A percentile compares a stretch with the other conserved stretches of the same genome.
Conservation (phyloP, 2,888 invertebrate species). For the Thymelicus acteon region DNA sequence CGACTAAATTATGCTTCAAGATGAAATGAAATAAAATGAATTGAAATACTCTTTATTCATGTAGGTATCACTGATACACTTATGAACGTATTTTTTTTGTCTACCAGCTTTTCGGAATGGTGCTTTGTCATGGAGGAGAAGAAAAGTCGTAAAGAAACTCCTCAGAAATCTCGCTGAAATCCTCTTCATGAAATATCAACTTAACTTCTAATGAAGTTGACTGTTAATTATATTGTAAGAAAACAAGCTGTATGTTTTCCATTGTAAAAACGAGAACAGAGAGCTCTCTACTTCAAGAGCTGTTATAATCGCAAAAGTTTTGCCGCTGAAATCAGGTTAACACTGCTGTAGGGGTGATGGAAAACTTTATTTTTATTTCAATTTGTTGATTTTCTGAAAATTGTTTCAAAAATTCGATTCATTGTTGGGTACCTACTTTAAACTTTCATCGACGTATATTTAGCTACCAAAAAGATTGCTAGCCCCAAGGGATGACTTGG, state of each 20-base stretch:
- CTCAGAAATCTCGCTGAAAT: too few relatives aligned
- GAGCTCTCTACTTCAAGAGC: constrained; percentile 18
- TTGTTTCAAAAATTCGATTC: background rate
- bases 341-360: constrained; percentile 25
- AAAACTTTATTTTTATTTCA: constrained; percentile 3
- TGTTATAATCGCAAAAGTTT: constrained; percentile 34
- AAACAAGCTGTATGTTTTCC: constrained; percentile 23
- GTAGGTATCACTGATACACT: too few relatives aligned
- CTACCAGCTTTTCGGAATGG: too few relatives aligned
- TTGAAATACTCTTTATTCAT: too few relatives aligned
- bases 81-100: too few relatives aligned
- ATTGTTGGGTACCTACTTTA: background rate
- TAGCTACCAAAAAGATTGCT: too few relatives aligned
- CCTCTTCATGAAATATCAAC: background rate
- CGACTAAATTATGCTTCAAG: constrained; percentile 2
- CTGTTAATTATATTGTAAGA: constrained; percentile 33
- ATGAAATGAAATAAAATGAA: background rate
- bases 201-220: constrained; percentile 12
- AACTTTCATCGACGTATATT: too few relatives aligned
- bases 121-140: too few relatives aligned
- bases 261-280: constrained; percentile 26
- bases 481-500: too few relatives aligned
- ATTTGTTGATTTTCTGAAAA: background rate
- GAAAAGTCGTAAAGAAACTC: too few relatives aligned
- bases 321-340: constrained; percentile 31